These are phyloP conservation scores for Paramuricea clavata DNA, from an alignment of 92 coral and sea anemone species.

Conservation along the genomic window DNA sequence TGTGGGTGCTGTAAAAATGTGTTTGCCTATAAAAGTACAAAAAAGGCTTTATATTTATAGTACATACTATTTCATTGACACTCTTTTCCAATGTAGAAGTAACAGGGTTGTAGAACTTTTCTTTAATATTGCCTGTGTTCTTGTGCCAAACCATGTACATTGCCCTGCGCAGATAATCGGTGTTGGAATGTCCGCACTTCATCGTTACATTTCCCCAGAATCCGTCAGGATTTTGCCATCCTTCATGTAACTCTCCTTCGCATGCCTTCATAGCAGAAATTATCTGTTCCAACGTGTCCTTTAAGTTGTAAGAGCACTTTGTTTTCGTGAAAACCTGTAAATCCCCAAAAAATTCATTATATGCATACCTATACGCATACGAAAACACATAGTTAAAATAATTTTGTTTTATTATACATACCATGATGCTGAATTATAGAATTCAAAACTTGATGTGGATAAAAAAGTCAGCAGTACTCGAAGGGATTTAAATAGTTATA, in stretches of 20 bases:
- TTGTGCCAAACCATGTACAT: not conserved
- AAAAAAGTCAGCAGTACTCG: too few relatives aligned
- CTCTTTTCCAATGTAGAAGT: not conserved
- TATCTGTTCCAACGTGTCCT: not conserved
- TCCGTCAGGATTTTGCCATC: not conserved
- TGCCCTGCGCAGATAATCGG: not conserved
- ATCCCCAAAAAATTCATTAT: too few relatives aligned
- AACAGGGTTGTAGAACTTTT: not conserved
- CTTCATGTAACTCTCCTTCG: not conserved
- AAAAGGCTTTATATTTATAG: too few relatives aligned
- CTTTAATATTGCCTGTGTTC: not conserved
- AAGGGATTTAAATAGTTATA: too few relatives aligned
- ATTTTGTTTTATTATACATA: too few relatives aligned
- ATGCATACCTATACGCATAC: too few relatives aligned
- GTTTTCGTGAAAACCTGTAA: not conserved
- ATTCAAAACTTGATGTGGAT: too few relatives aligned
- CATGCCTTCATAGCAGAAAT: not conserved
- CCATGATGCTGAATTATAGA: too few relatives aligned
- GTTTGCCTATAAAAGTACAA: not conserved
- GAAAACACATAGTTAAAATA: too few relatives aligned
- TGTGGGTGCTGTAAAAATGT: too few relatives aligned
- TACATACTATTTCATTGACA: not conserved
- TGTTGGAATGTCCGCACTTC: constrained; percentile 3
- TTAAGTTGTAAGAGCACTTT: not conserved
- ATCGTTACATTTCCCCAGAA: not conserved